Evolutionary conservation across 1,140 invertebrate species (phyloP).

Genomic region (Magallana gigas): DNA sequence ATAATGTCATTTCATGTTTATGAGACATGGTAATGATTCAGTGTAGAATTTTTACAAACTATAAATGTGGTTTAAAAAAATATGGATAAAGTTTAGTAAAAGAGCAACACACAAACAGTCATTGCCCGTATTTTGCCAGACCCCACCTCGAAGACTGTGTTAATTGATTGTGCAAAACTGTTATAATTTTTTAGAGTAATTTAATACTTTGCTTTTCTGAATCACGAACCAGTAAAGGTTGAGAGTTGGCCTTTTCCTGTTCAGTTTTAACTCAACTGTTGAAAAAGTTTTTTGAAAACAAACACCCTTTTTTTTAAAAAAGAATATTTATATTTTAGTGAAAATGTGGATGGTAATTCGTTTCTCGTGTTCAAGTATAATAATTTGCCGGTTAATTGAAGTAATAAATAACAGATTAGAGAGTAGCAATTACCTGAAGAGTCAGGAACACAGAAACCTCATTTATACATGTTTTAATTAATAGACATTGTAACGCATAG

Average conservation of each 20-base stretch:
- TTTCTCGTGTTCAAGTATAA: slow-evolving; percentile 34
- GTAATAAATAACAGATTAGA: slow-evolving; percentile 38
- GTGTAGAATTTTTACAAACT: not conserved
- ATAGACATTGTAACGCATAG: slow-evolving; percentile 10
- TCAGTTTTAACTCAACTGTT: too few relatives aligned
- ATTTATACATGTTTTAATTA: slow-evolving; percentile 35
- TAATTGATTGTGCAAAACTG: not conserved
- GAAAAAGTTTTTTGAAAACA: too few relatives aligned
- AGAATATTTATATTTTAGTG: not conserved
- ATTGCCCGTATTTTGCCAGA: not conserved
- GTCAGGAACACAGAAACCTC: slow-evolving; percentile 17
- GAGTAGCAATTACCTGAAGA: not conserved
- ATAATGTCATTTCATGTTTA: slow-evolving; percentile 1
- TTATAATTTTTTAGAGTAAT: not conserved
- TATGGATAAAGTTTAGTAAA: too few relatives aligned
- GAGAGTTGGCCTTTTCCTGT: not conserved
- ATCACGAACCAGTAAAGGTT: not conserved
- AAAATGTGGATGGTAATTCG: slow-evolving; percentile 21
- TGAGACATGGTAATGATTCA: slow-evolving; percentile 20
- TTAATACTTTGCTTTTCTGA: not conserved
- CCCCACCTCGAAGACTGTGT: not conserved
- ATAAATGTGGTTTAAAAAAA: not conserved
- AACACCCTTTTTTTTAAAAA: not conserved
- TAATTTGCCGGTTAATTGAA: slow-evolving; percentile 38
- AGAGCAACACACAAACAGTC: not conserved